Evolutionary conservation across 2,113 vertebrate species (phyloP).

Genomic region (Aegotheles bennettii): DNA sequence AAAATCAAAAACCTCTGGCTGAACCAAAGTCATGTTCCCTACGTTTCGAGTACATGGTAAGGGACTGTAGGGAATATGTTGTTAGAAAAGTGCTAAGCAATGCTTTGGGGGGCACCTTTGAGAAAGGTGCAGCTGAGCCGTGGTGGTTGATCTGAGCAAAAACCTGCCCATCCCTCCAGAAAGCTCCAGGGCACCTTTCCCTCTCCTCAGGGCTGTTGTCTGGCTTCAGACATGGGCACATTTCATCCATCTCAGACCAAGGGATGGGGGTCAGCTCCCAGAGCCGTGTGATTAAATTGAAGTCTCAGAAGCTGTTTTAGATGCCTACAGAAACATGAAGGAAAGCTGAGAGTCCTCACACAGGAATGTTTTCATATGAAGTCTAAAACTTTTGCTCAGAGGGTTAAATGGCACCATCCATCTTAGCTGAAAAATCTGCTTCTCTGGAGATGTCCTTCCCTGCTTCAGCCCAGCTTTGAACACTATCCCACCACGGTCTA

Average conservation of each 20-base stretch:
- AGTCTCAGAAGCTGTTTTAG: not conserved
- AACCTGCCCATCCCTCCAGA: not conserved
- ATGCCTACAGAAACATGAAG: not conserved
- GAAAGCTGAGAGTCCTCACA: not conserved
- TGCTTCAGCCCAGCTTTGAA: not conserved
- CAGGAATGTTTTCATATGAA: not conserved
- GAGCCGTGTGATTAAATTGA: not conserved
- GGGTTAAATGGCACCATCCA: not conserved
- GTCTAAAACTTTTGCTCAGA: not conserved
- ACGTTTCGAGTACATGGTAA: not conserved
- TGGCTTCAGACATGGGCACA: not conserved
- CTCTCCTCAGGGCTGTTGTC: rapidly evolving
- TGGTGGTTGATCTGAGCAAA: not conserved
- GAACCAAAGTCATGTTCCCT: not conserved
- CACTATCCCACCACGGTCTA: rapidly evolving
- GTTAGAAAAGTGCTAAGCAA: not conserved
- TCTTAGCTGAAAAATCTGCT: not conserved
- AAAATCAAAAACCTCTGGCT: not conserved
- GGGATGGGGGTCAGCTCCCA: not conserved
- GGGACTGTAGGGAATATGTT: not conserved
- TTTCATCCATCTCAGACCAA: not conserved
- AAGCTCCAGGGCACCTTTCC: not conserved
- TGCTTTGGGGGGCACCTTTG: no score
- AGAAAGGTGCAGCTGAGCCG: not conserved
- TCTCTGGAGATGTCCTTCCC: not conserved